Evolutionary conservation across 1,140 invertebrate species (phyloP), one percentile per base, ranked within the genome.

Genomic region (Arion vulgaris): DNA sequence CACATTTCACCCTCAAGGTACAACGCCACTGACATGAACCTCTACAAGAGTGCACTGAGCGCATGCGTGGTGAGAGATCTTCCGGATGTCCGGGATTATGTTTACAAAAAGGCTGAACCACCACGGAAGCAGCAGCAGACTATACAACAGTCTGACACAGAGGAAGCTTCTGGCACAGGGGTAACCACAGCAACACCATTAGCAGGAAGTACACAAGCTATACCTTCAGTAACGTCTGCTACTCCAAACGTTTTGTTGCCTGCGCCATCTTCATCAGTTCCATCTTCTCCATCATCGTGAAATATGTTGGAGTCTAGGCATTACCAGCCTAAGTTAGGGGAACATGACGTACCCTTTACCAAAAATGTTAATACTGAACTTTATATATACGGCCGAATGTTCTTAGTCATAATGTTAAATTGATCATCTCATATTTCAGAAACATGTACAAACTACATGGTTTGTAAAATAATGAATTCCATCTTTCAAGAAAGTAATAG

Each of bases 21-120:
- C 90, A 96, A 97, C 92, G 96, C 96, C 0, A 97, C 96, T 0
- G 96, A 97, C 86, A 97, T 98, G 96, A 96, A 96, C 86, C 94
- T 97, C 68, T 96, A 94, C 87, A 88, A 96, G 23, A 97, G 96
- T 2, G 97, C 96, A 2, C 90, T 97, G 17, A 96, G 96, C 0
- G 96, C 96, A 0, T 97, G 96, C 88, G 96, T 97, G 9, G 95
- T 98, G 23, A 95, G 94, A 87, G 96, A 95, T 0, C 91, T 98
- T 57, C 96, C 96, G 0, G 97, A 98, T 90, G 95, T 96, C 0
- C 93, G 95, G n/a, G 96, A 97, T 88, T 98, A 96, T 90, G 96
- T 97, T 76, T 83, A 87, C 76, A 83, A 86, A 51, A 80, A 80
- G 66, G 39, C 38, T 28, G 78, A 80, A n/a, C 45, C 13, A 11